Percentiles rank a stretch among this genome's conserved stretches.
Conservation (phyloP, 2,888 invertebrate species). For the Holacanthella duospinosa region DNA sequence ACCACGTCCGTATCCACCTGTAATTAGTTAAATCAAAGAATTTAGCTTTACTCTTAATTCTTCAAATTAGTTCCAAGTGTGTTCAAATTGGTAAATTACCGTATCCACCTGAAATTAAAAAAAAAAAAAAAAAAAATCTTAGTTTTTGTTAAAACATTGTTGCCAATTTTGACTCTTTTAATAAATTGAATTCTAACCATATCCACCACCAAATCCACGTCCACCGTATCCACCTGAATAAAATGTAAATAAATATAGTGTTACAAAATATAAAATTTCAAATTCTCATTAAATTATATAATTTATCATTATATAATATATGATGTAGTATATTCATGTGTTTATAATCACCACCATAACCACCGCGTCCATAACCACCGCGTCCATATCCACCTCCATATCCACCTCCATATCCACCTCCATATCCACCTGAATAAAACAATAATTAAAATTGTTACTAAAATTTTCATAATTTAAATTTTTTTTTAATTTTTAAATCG, state of each 20-base stretch:
- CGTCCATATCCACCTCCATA: constrained; percentile 1
- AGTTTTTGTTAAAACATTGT: too few relatives aligned
- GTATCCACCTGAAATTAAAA: too few relatives aligned
- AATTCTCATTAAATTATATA: background rate
- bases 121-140: too few relatives aligned
- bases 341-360: background rate
- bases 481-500: background rate
- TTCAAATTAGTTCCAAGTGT: too few relatives aligned
- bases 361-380: background rate
- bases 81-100: too few relatives aligned
- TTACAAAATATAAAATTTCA: background rate
- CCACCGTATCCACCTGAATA: background rate
- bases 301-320: background rate
- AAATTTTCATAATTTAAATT: background rate
- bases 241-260: too few relatives aligned
- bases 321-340: background rate
- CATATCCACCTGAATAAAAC: background rate
- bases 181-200: background rate
- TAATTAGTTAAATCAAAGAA: too few relatives aligned
- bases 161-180: background rate
- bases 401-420: too few relatives aligned
- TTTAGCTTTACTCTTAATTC: too few relatives aligned
- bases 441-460: background rate
- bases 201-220: background rate
- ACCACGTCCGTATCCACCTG: too few relatives aligned